A percentile compares a stretch with the other conserved stretches of the same genome.
Conservation (phyloP, 2,113 vertebrate genomes). For the Marmota flaviventris region DNA sequence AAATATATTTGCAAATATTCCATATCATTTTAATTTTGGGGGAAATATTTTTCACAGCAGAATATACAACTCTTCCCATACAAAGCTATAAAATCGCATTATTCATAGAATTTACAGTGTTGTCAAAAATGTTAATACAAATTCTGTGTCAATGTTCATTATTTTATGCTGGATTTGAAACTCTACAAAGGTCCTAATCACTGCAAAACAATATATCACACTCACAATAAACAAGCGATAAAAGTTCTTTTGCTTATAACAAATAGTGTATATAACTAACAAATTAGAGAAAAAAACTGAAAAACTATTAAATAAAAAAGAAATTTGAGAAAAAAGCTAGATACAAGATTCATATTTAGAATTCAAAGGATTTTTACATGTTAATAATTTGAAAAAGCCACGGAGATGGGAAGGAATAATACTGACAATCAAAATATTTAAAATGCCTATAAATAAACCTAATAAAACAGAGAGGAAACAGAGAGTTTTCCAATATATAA, state of each 20-base stretch:
- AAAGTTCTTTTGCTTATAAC: neutral
- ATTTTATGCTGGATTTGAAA: neutral
- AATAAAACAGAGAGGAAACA: neutral
- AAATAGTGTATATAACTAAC: neutral
- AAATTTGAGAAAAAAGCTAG: neutral
- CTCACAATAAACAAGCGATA: neutral
- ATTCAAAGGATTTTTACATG: neutral
- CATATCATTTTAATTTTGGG: neutral
- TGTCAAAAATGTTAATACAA: conserved; percentile 9
- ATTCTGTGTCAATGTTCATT: neutral
- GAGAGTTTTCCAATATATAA: neutral
- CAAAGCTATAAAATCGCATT: neutral
- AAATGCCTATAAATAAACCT: neutral
- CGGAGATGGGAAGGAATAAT: too few relatives aligned
- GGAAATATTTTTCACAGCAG: neutral
- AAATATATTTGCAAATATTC: neutral
- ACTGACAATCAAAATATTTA: neutral
- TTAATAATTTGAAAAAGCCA: neutral
- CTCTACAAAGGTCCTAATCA: neutral
- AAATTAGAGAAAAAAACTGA: conserved; percentile 1
- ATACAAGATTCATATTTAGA: neutral
- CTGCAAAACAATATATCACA: neutral
- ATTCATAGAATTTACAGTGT: neutral
- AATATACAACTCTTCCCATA: neutral
- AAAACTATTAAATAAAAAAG: neutral